Conservation (phyloP, 2,888 invertebrate genomes). For the Hirtodrosophila alboralis region DNA sequence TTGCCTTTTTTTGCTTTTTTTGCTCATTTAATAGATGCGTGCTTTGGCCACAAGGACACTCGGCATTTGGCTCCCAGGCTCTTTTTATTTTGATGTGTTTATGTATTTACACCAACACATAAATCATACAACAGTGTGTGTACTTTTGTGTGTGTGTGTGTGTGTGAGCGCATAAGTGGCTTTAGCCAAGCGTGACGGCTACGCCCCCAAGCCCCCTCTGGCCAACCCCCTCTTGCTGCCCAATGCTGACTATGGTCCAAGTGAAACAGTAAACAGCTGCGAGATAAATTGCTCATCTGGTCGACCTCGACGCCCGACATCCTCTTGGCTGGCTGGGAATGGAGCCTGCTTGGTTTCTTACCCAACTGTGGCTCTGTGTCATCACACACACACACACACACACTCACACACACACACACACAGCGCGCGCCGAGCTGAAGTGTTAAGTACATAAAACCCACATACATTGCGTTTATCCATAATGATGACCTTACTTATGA, state of each 20-base stretch:
- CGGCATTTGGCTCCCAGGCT: constrained; percentile 23
- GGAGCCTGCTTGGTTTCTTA: constrained; percentile 29
- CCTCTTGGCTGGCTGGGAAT: constrained; percentile 1
- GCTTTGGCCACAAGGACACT: constrained; percentile 67
- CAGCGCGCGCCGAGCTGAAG: constrained; percentile 67
- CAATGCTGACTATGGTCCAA: no score
- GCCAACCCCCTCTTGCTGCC: constrained; percentile 4
- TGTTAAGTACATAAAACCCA: constrained; percentile 78
- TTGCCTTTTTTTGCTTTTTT: no score
- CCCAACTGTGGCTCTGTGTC: constrained; percentile 59
- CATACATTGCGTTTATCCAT: constrained; percentile 76
- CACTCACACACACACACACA: no score
- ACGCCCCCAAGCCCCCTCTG: not conserved
- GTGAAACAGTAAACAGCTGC: constrained; percentile 79
- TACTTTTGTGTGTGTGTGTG: constrained; percentile 11
- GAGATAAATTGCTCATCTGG: constrained; percentile 80
- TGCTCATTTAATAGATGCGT: constrained; percentile 70
- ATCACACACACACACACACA: no score
- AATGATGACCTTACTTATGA: constrained; percentile 78
- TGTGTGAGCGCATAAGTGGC: constrained; percentile 69
- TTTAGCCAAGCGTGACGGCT: constrained; percentile 66
- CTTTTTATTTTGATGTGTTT: constrained; percentile 65
- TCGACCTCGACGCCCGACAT: constrained; percentile 59
- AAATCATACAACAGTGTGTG: constrained; percentile 49
- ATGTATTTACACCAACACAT: constrained; percentile 73